Base-by-base conservation (phyloP, 2,888 invertebrate genomes). In the Alloplasta piceator region DNA sequence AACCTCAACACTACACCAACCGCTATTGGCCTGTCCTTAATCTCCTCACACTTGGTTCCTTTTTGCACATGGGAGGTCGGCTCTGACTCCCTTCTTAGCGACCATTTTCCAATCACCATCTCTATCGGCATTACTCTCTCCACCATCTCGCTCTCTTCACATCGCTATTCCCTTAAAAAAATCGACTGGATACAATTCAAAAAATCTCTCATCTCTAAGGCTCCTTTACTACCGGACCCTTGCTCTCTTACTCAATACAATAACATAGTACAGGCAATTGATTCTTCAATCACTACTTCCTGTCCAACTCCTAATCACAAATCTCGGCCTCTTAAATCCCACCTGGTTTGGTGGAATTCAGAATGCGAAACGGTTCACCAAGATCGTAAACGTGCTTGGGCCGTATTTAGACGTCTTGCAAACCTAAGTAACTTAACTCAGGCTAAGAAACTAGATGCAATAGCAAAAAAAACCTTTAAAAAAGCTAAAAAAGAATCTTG, bases 31-130 rank as follows among this genome's bases (percentile, higher is more conserved):
- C 16, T 41, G 4, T 6, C 67, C 16, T 10, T 55, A 1, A 26
- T n/a, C 39, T 67, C 67, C 2, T 5, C 55, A 5, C 50, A 38
- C 5, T 12, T 76, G 4, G 2, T 43, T 4, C 14, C 63, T 9
- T 12, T 52, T 0, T 52, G 14, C n/a, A 58, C 10, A 4, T 78
- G 78, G 78, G 6, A 36, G 1, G 50, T 61, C 1, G 5, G 10
- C 5, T 6, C 12, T 0, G 80, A 80, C 55, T 56, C 64, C 3
- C 39, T 75, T 1, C 55, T 46, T 4, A 80, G 75, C 5, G 75
- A 80, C 16, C 80, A 75, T 14, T 75, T 58, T 9, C 75, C 75
- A 1, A 66, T 80, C 10, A 14, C 58, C 6, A 66, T 66, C 7
- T n/a, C 7, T 2, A 14, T 63, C 6, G 66, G 80, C 12, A 48